phyloP scores from a whole-genome alignment of 2,888 invertebrate species.

The Callyntrura sp. region DNA sequence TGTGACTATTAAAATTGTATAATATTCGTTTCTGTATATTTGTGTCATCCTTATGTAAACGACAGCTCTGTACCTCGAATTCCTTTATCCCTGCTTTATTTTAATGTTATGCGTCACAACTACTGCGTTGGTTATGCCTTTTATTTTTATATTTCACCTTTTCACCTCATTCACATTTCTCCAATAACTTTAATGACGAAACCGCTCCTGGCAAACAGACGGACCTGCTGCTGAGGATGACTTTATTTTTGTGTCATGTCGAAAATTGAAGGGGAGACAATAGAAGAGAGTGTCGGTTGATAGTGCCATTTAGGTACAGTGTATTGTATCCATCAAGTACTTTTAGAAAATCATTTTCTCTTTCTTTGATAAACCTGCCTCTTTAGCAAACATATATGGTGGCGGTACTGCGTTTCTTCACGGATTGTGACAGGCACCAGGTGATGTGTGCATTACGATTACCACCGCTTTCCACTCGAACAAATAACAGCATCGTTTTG shows the following conservation, averaged over 20 bases:
- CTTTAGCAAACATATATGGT: neutral
- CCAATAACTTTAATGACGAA: neutral
- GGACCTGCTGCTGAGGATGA: neutral
- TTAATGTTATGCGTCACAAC: no score
- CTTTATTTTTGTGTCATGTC: neutral
- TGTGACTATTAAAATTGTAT: no score
- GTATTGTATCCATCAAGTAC: neutral
- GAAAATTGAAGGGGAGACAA: neutral
- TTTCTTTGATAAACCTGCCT: neutral
- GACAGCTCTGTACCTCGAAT: no score
- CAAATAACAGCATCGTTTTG: neutral
- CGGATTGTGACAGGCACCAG: constrained; percentile 56
- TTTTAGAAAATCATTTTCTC: neutral
- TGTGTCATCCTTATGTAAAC: no score
- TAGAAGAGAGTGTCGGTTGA: neutral
- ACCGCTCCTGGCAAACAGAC: neutral
- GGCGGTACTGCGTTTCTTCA: constrained; percentile 26
- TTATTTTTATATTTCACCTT: neutral
- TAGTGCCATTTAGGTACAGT: neutral
- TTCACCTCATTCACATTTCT: neutral
- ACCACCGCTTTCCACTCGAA: no score
- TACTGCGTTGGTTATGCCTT: no score
- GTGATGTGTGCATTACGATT: neutral
- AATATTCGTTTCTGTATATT: no score
- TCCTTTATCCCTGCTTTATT: no score